Evolutionary conservation across 1,140 invertebrate genomes (phyloP), one percentile per base, ranked within the genome.

Genomic region (Hyphantria cunea): DNA sequence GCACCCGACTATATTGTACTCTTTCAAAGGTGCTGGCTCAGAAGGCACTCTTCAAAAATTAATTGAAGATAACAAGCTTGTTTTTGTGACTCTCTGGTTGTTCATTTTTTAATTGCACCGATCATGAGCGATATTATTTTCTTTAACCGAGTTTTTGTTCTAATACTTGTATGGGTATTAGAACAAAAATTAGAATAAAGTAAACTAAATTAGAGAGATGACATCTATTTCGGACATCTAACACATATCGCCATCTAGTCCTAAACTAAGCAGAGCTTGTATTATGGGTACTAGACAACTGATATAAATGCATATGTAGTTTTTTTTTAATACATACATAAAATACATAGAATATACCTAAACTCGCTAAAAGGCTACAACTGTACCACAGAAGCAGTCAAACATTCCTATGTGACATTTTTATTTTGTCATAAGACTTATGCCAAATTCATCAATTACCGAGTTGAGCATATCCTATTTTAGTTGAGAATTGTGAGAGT

Each of bases 61-160:
- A 84, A 86, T 86, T 81, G 78, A 84, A 84, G 74, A 82, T 80
- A 89, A 85, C 80, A 81, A 80, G 68, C 69, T 76, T 78, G 70
- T 76, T 84, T 82, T 78, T 82, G 71, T 69, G 66, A 63, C 58
- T 71, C 64, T 66, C 68, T 60, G 64, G 63, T 79, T 74, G 70
- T 76, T 76, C 69, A 73, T 78, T 82, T 80, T 75, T 68, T 39
- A 72, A 73, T 77, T 60, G 66, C 37, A 55, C 53, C 68, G 61
- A 70, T 64, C 70, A 67, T 66, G 69, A 52, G 47, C 70, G 66
- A 76, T 78, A 78, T 84, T 77, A 77, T 77, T 79, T 82, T 59
- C 64, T 58, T 69, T 64, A 65, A 39, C 59, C 25, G 65, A 58
- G 33, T 58, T 58, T 72, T 74, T n/a, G n/a, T n/a, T n/a, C n/a